Base-by-base conservation (phyloP, 2,113 vertebrate genomes). In the Hipposideros armiger region DNA sequence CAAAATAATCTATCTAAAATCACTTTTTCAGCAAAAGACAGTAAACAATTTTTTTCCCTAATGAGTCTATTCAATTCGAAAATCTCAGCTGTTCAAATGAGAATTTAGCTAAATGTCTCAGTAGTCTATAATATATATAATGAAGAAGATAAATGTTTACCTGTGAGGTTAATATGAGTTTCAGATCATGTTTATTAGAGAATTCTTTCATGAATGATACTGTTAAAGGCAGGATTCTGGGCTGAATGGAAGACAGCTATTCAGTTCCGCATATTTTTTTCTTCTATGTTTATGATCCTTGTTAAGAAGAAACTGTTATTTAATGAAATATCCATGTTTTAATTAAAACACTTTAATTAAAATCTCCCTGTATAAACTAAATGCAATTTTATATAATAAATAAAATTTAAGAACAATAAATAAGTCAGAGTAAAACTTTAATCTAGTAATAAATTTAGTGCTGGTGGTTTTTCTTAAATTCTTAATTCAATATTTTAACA, bases 401-500 rank as follows among this genome's bases (percentile, higher is more conserved):
- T 54, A 78, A 86, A 90, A 36, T 58, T 70, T 72, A 90, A 93
- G 45, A 64, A 87, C 5, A 67, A 42, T 26, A 52, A 66, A 28
- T 3, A 90, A 83, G 42, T 62, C 45, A 72, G 30, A 92, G 40
- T 80, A 73, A 70, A 87, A 47, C 11, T 47, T 76, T 64, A 78
- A 70, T 20, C 19, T 67, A 32, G 5, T 45, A 70, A 66, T 90
- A 91, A 62, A 90, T 84, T 50, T 73, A 7, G 1, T 80, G 20
- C 28, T 96, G 56, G 11, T 42, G 83, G 19, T 78, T 30, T 90
- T 56, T 77, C 60, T 83, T 54, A 47, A 47, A 52, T 36, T 87
- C 47, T 52, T 52, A 95, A 83, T 88, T 91, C 9, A 70, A 11
- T 72, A 78, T 91, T 81, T 78, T 72, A 87, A 40, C 6, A 91